Base-by-base conservation (phyloP, 2,888 invertebrate species). In the Thera britannica region DNA sequence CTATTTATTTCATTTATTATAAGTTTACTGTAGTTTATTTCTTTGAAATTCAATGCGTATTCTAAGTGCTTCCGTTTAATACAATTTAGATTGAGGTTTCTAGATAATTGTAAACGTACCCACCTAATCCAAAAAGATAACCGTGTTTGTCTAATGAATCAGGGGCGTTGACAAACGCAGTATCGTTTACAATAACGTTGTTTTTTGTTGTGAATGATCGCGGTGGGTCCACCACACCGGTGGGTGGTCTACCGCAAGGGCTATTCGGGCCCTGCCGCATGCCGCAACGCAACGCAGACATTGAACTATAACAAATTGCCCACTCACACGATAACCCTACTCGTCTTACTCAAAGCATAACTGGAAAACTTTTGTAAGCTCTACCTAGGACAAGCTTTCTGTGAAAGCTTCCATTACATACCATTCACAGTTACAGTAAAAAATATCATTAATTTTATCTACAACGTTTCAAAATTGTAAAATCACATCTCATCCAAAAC, bases 201-300 rank as follows among this genome's bases (percentile, higher is more conserved):
- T 79, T 72, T 78, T 84, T 82, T 83, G 85, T 84, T 83, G 80
- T 79, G 57, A 44, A 44, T 57, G 57, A 57, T 44, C 57, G 57
- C 23, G 57, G 57, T 57, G 58, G 57, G 57, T 57, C 57, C 23
- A 41, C 23, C 23, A 57, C 57, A 57, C 57, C 57, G 57, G 57
- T 57, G 75, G 87, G 89, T 89, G 89, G 89, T 86, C 88, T 85
- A 79, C 82, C 82, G 78, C 83, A 83, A 83, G 80, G 74, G 74
- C 78, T 74, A 76, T 75, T 75, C 79, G 79, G 73, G 76, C 71
- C 63, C 67, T 48, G 55, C 62, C 61, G 61, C 56, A 57, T 73
- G 73, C 72, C 72, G 77, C 75, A 71, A 71, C 72, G 77, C 75
- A 71, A 71, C 72, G 67, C 68, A 72, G 67, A 71, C 77, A 70